These are phyloP conservation scores for Microtus pennsylvanicus DNA, from an alignment of 2,113 vertebrate genomes.

Conservation along the genomic window DNA sequence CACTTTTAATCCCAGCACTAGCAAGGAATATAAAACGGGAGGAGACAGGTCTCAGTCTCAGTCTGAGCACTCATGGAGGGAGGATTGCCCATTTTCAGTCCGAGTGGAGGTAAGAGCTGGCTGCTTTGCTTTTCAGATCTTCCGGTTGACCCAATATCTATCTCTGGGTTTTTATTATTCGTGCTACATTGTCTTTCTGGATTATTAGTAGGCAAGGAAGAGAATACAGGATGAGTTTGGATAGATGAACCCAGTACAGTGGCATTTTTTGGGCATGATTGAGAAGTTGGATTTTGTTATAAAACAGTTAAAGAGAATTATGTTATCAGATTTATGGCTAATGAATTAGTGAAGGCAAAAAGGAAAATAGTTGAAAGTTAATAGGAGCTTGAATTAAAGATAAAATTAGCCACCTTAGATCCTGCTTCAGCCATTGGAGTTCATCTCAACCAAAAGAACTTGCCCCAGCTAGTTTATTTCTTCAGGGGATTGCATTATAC, in stretches of 20 bases:
- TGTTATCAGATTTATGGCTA: background rate
- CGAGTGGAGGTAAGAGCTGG: too few species aligned
- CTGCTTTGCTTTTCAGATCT: too few species aligned
- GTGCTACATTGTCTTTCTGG: background rate
- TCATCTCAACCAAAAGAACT: background rate
- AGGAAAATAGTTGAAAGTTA: background rate
- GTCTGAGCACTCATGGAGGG: too few species aligned
- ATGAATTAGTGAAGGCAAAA: background rate
- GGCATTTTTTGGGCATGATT: background rate
- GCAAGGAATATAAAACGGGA: too few species aligned
- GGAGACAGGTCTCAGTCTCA: too few species aligned
- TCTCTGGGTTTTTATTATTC: too few species aligned
- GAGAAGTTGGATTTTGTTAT: constrained; percentile 46
- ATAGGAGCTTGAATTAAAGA: background rate
- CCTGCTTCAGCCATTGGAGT: background rate
- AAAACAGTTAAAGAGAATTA: background rate
- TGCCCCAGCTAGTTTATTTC: constrained; percentile 1
- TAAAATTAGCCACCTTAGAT: background rate
- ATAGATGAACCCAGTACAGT: background rate
- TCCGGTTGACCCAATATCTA: too few species aligned
- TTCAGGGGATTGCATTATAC: background rate
- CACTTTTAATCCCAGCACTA: too few species aligned
- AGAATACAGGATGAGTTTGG: background rate
- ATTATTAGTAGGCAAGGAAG: background rate
- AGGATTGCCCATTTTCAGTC: too few species aligned